Evolutionary conservation across 1,140 invertebrate species (phyloP), one percentile per base, ranked within the genome.

Genomic region (Drosophila parvula): DNA sequence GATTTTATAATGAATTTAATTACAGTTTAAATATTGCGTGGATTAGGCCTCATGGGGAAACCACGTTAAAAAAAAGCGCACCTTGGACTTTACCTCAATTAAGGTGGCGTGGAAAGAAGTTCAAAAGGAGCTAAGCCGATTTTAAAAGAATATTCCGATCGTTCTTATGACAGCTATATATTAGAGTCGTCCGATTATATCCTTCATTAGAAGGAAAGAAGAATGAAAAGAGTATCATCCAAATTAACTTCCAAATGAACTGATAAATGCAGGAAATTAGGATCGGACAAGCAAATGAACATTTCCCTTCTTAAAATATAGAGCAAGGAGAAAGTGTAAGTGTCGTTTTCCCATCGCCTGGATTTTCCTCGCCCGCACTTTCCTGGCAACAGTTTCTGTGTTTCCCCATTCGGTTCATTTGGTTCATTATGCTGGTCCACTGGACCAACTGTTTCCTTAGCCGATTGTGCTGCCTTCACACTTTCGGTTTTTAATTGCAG

Each of bases 401-500:
- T 5, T 50, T 32, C 28, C 28, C 44, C 48, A 30, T 32, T 51
- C 11, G 32, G 27, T 59, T 60, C 41, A 73, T 55, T 78, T 48
- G 43, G 8, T 43, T 40, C 59, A 68, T 55, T 50, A 68, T 76
- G 47, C 41, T 48, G 51, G 50, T 57, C 48, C 32, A 16, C 8
- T 27, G 32, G 44, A 47, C 47, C 50, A 71, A 41, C 11, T 16
- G 34, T 55, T 55, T 55, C 34, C 51, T 55, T 55, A 30, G 30
- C 11, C 9, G 8, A 9, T 48, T 30, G 30, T 30, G 32, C 63
- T 74, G 77, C 64, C 73, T 83, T 86, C 70, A 88, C 83, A 86
- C 83, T 86, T 86, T 86, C 83, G 68, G 56, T 86, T 86, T 81
- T 86, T 88, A 86, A 88, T 86, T 83, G 79, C 67, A 48, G 32